Evolutionary conservation across 1,140 invertebrate species (phyloP), one percentile per base, ranked within the genome.

Genomic region (Calephelis nemesis): DNA sequence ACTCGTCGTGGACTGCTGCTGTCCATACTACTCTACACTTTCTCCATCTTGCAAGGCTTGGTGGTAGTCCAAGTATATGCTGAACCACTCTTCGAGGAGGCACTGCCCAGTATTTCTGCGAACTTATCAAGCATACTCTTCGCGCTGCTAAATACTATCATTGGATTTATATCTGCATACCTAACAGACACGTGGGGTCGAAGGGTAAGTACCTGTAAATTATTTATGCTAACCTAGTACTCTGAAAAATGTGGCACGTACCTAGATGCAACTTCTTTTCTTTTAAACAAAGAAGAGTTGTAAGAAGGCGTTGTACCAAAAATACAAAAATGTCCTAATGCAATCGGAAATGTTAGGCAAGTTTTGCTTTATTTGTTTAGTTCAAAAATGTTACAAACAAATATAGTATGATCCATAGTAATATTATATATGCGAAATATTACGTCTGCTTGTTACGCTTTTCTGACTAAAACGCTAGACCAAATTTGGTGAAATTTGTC

Each of bases 51-150:
- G 58, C 80, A 83, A 76, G 82, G 82, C 7, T 45, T 81, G 5
- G 63, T 81, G 0, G 81, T 85, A 6, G 69, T 84, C 0, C 79
- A 84, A 39, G 81, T 85, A 5, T 85, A 83, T 63, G 75, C 79
- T 0, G 71, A 81, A 19, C 79, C 77, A 0, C 64, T 88, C 7
- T 87, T 88, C 71, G 47, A 67, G 39, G 71, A 82, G 54, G 84
- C 82, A 11, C 62, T 87, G 5, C 84, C 85, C 0, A 76, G 62
- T n/a, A 72, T 85, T 63, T 83, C 87, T 0, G 47, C 84, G 0
- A 83, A 82, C 10, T 40, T 85, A 7, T 78, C 76, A 40, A 83
- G 84, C 62, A 77, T 86, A 4, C 42, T 85, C n/a, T 75, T 86
- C 9, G 82, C 82, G 7, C 48, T 78, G 1, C 67, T 76, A 0